Evolutionary conservation across 2,888 invertebrate genomes (phyloP).

Genomic region (Phaonia tiefii): DNA sequence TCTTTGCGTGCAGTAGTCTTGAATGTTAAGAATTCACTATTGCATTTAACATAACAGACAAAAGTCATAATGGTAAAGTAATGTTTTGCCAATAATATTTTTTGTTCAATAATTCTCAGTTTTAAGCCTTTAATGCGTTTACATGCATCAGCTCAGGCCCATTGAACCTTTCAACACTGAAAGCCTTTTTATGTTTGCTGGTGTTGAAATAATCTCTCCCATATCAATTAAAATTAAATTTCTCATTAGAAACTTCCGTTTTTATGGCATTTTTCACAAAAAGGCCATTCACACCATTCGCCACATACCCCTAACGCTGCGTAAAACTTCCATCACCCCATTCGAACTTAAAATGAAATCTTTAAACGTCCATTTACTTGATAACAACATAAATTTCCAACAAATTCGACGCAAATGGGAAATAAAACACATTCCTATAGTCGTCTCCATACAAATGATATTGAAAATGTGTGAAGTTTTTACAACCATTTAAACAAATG

Average conservation of each 20-base stretch:
- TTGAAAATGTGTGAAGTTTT: slow-evolving; percentile 30
- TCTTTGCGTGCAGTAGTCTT: no score
- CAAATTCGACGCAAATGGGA: slow-evolving; percentile 7
- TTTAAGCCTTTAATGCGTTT: no score
- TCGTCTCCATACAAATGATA: not conserved
- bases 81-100: no score
- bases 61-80: no score
- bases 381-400: slow-evolving; percentile 28
- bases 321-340: no score
- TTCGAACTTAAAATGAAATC: not conserved
- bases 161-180: not conserved
- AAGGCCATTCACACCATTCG: slow-evolving; percentile 3
- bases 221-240: not conserved
- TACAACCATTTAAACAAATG: slow-evolving; percentile 11
- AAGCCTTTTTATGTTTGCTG: not conserved
- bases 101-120: no score
- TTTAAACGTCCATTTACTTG: slow-evolving; percentile 1
- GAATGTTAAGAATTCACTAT: no score
- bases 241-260: slow-evolving; percentile 5
- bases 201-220: not conserved
- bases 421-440: slow-evolving; percentile 2
- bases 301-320: not conserved
- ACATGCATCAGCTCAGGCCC: no score
- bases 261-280: slow-evolving; percentile 1
- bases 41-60: no score